Base-by-base conservation (phyloP, 2,888 invertebrate genomes). In the Stegophylla sp. region DNA sequence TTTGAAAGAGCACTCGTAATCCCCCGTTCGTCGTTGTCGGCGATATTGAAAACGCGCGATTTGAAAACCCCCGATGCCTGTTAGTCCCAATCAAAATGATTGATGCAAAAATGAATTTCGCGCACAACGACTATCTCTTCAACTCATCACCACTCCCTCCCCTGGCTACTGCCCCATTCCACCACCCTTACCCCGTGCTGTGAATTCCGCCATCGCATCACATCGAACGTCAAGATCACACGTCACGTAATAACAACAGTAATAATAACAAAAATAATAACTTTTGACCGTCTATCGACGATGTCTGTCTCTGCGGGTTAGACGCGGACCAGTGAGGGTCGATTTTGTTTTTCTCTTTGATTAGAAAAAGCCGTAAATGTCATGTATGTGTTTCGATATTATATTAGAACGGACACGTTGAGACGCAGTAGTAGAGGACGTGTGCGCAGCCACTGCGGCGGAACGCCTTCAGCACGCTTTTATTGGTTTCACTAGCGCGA, bases 91-190 rank as follows among this genome's bases (percentile, higher is more conserved):
- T 64, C 64, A 64, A 53, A 75, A 75, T 75, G 64, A 75, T 75
- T 64, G 75, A 75, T 53, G 75, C 51, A 64, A 64, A 75, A 75
- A 75, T 64, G 64, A 75, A 64, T 75, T 75, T 64, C 64, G 26
- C 41, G 7, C 64, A 28, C 45, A 9, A 4, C 28, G n/a, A 61
- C 53, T 69, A 69, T 69, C 69, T 43, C 15, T 61, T 61, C 34
- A n/a, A 23, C 5, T 28, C 28, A 3, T 34, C 34, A 10, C 28
- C 63, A 26, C 41, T 48, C 17, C 13, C 53, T 1, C 28, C 28
- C 13, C 9, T 20, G 0, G n/a, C 12, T 53, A 20, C 56, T 12
- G 23, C 56, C 20, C 20, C 20, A 56, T 20, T 20, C 12, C 7
- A 20, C 56, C 15, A 48, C n/a, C 10, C 28, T 3, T n/a, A 51